Evolutionary conservation across 2,113 vertebrate species (phyloP), one percentile per base, ranked within the genome.

Genomic region (Lepus timidus): DNA sequence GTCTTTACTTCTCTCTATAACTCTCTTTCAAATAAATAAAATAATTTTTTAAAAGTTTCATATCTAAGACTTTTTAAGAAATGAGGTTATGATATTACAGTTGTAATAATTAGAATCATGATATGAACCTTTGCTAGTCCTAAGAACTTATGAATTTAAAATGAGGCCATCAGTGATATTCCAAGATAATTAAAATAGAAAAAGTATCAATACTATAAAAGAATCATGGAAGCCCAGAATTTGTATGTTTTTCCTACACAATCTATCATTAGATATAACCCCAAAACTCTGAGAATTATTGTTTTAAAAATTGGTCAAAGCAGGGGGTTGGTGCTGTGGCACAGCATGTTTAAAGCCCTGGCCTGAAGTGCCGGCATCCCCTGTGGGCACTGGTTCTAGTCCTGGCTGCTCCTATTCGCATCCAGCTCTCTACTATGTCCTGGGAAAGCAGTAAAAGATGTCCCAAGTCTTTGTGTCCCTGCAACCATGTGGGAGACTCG

Each of bases 241-340:
- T 89, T 85, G 16, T 6, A 67, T 20, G 2, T 55, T 93, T 44
- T 49, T 81, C 6, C 85, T 73, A 92, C 4, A 75, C 20, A 87
- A 83, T 31, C 25, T 64, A 36, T 74, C 13, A 78, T 95, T 88
- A 85, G 25, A 71, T 83, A 94, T 93, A 68, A 88, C 33, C 33
- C 27, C 55, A 11, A 49, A 17, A 23, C 29, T 39, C 33, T 64
- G 62, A 88, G 73, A 62, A 82, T 85, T 84, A 93, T 55, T 13
- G 55, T 67, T 73, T 93, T 6, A 44, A 33, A 93, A 88, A 52
- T 2, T 88, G 11, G 8, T 11, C 22, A 62, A 93, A 88, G n/a
- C 67, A 79, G n/a, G 17, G 44, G 44, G 6, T 6, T 44, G 44
- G 44, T 7, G 6, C 6, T 44, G 44, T 44, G 44, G 44, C 6